phyloP scores from a whole-genome alignment of 2,797 vertebrate species.

The Eulemur albifrons region DNA sequence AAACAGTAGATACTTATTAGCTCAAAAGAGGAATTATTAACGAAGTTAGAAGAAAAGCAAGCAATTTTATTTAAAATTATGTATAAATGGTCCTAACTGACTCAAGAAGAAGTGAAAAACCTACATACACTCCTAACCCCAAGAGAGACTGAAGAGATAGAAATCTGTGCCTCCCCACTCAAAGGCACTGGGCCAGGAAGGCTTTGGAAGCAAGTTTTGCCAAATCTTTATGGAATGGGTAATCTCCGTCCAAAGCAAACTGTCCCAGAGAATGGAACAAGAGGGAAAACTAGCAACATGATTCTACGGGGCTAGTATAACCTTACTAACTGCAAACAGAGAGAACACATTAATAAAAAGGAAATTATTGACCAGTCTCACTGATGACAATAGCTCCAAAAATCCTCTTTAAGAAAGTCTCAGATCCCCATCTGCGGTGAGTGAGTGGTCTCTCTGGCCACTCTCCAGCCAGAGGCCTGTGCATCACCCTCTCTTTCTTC shows the following conservation, averaged over 20 bases:
- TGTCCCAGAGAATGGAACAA: background rate
- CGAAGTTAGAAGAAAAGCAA: background rate
- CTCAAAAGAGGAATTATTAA: background rate
- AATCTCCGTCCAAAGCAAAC: background rate
- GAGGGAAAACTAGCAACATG: background rate
- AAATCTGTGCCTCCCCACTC: background rate
- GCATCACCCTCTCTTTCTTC: too few species aligned
- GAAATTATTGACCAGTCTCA: background rate
- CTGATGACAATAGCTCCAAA: background rate
- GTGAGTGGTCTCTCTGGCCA: too few species aligned
- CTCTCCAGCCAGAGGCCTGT: too few species aligned
- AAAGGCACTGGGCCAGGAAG: background rate
- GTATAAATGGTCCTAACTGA: background rate
- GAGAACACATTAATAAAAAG: background rate
- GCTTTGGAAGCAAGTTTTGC: background rate
- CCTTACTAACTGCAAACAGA: background rate
- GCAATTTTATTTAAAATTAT: background rate
- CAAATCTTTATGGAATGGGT: background rate
- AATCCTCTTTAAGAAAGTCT: background rate
- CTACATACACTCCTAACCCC: background rate
- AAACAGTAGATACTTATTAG: background rate
- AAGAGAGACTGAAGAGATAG: background rate
- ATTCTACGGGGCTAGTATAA: background rate
- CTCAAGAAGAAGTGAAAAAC: background rate
- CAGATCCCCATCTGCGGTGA: too few species aligned